Evolutionary conservation across 2,113 vertebrate species (phyloP).

Genomic region (Eurypyga helias): DNA sequence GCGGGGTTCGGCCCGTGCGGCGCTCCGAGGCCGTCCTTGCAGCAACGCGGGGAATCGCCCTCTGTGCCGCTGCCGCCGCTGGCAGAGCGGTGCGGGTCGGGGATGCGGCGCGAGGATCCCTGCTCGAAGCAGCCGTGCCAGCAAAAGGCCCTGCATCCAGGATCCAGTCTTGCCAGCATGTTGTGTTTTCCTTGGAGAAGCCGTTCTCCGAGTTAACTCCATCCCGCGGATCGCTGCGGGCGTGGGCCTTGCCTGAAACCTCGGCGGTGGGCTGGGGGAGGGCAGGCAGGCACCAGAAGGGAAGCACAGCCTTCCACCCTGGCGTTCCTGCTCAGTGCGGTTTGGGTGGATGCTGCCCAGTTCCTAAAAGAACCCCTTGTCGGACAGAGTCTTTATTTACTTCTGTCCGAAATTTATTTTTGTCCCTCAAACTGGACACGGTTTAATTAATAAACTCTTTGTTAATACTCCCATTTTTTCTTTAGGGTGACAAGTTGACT

Average conservation of each 20-base stretch:
- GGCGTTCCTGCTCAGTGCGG: neutral
- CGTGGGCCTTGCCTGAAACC: neutral
- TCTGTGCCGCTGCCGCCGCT: neutral
- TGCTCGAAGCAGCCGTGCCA: neutral
- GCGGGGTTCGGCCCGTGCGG: neutral
- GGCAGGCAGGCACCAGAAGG: neutral
- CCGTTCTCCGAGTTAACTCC: neutral
- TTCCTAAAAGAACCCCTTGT: neutral
- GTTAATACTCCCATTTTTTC: fast-evolving
- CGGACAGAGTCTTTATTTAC: neutral
- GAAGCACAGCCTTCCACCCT: neutral
- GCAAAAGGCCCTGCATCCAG: neutral
- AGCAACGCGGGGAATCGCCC: neutral
- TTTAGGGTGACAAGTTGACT: neutral
- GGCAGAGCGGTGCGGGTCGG: neutral
- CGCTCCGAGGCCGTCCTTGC: neutral
- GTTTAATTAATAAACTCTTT: neutral
- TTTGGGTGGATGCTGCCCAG: neutral
- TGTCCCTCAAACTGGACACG: fast-evolving
- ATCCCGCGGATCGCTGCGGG: neutral
- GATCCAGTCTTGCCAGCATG: slow-evolving; percentile 3
- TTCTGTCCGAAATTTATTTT: neutral
- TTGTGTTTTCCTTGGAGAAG: slow-evolving; percentile 21
- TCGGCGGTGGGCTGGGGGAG: neutral
- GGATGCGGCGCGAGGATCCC: neutral